phyloP scores from a whole-genome alignment of 2,888 invertebrate species.

The Ephialtes manifestator region DNA sequence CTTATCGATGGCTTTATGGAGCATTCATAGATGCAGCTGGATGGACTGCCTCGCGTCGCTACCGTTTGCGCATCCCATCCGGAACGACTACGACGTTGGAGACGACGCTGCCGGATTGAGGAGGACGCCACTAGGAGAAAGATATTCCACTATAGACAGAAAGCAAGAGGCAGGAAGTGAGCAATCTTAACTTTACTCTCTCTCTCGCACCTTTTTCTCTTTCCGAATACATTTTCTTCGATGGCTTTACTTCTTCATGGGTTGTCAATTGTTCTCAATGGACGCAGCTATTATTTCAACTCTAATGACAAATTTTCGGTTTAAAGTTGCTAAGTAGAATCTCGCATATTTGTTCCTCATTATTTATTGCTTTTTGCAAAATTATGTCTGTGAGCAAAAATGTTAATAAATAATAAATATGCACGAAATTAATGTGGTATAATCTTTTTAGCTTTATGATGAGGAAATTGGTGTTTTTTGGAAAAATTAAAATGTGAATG shows the following conservation, averaged over 20 bases:
- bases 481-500: too few relatives aligned
- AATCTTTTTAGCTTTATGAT: too few relatives aligned
- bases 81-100: constrained; percentile 15
- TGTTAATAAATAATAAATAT: too few relatives aligned
- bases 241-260: not conserved
- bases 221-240: constrained; percentile 28
- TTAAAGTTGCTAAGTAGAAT: too few relatives aligned
- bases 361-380: too few relatives aligned
- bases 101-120: not conserved
- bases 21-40: constrained; percentile 74
- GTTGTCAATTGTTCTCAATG: not conserved
- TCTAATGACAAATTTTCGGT: too few relatives aligned
- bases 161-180: constrained; percentile 27
- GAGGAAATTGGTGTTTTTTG: too few relatives aligned
- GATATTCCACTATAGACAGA: constrained; percentile 27
- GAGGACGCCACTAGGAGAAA: not conserved
- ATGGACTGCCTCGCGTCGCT: constrained; percentile 62
- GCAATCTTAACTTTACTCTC: constrained; percentile 37
- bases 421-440: too few relatives aligned
- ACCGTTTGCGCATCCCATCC: constrained; percentile 16
- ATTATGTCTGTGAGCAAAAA: too few relatives aligned
- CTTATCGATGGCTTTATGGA: constrained; percentile 71
- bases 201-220: not conserved
- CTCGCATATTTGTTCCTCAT: too few relatives aligned
- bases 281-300: too few relatives aligned